Conservation (phyloP, 1,140 invertebrate genomes). For the Sycobia sp. region DNA sequence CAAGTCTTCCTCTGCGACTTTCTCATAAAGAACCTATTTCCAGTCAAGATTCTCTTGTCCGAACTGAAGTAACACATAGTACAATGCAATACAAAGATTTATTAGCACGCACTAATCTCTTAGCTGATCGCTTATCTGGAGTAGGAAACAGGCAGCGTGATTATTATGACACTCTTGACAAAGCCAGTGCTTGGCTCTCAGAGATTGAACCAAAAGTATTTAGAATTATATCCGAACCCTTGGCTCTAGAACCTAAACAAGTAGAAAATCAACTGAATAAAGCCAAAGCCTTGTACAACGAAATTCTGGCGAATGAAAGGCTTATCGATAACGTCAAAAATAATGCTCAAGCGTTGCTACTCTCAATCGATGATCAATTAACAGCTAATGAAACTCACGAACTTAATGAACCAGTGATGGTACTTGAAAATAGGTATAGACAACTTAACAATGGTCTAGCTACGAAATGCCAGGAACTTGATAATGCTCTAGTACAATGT, state of each 20-base stretch:
- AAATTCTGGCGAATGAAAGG: conserved; percentile 83
- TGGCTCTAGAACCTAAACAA: conserved; percentile 83
- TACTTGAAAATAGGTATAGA: conserved; percentile 78
- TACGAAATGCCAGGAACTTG: conserved; percentile 82
- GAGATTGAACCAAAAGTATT: conserved; percentile 80
- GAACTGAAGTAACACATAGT: conserved; percentile 73
- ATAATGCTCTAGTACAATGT: conserved; percentile 87
- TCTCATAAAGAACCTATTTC: conserved; percentile 74
- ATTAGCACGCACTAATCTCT: conserved; percentile 76
- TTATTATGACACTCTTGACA: conserved; percentile 82
- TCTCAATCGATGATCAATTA: conserved; percentile 79
- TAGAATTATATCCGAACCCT: conserved; percentile 77
- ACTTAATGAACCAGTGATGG: conserved; percentile 78
- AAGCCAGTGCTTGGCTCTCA: conserved; percentile 81
- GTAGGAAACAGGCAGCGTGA: conserved; percentile 79
- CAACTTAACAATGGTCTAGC: conserved; percentile 74
- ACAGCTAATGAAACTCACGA: conserved; percentile 77
- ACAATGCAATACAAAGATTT: conserved; percentile 78
- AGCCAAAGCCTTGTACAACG: conserved; percentile 84
- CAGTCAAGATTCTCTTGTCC: conserved; percentile 72
- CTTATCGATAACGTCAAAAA: conserved; percentile 81
- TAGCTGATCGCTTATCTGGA: conserved; percentile 78
- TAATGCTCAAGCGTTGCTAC: conserved; percentile 72
- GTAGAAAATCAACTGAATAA: conserved; percentile 86
- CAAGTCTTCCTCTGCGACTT: conserved; percentile 77